Percentiles rank a stretch among this genome's conserved stretches.
Conservation (phyloP, 2,888 invertebrate species). For the Caenorhabditis sp. region DNA sequence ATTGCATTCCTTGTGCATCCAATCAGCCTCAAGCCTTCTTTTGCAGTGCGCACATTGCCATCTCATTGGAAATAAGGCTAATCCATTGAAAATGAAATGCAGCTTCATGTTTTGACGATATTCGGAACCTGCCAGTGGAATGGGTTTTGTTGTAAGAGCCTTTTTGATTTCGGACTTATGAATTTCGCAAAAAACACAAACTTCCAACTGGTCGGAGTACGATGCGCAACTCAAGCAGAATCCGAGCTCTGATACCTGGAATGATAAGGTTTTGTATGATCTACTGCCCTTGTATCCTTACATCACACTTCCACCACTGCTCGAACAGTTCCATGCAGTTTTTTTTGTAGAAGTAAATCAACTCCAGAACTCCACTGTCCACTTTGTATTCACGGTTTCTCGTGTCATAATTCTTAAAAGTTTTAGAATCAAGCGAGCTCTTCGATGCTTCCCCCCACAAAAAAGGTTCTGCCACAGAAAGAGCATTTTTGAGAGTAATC, state of each 20-base stretch:
- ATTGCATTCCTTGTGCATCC: background rate
- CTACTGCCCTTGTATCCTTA: background rate
- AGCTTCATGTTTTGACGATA: background rate
- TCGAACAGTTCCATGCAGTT: background rate
- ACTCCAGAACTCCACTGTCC: background rate
- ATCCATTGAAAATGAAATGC: background rate
- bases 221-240: background rate
- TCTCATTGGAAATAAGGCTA: background rate
- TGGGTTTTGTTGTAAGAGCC: background rate
- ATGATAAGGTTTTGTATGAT: background rate
- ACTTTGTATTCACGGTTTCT: too few species aligned
- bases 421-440: too few species aligned
- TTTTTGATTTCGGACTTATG: too few species aligned
- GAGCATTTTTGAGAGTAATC: too few species aligned
- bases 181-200: constrained; percentile 7
- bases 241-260: background rate
- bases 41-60: constrained; percentile 8
- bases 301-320: constrained; percentile 1
- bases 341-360: background rate
- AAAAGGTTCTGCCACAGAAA: too few species aligned
- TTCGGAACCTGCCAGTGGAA: too few species aligned
- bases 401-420: too few species aligned
- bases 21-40: background rate
- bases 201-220: background rate
- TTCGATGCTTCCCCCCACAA: too few species aligned